Conservation (phyloP, 1,140 invertebrate genomes). For the Sweltsa coloradensis region DNA sequence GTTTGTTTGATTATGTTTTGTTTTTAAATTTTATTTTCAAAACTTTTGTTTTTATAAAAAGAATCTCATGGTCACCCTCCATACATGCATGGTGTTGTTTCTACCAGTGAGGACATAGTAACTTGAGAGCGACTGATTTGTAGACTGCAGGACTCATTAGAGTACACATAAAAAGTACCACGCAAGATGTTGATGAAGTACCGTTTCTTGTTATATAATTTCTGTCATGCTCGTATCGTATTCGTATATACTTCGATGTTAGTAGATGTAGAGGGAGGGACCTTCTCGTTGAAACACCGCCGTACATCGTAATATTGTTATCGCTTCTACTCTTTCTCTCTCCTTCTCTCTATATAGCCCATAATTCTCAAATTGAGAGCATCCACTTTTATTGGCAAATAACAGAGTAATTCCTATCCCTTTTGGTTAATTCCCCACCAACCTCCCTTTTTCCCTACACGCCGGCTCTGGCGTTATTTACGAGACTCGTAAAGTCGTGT, state of each 20-base stretch:
- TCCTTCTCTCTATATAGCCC: not conserved
- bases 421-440: conserved; percentile 6
- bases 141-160: not conserved
- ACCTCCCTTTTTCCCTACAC: not conserved
- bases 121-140: too few species aligned
- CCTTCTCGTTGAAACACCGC: not conserved
- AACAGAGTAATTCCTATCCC: conserved; percentile 11
- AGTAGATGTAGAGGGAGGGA: not conserved
- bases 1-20: too few species aligned
- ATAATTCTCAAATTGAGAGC: conserved; percentile 13
- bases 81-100: too few species aligned
- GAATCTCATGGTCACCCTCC: too few species aligned
- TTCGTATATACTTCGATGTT: not conserved
- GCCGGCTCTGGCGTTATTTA: conserved; percentile 29
- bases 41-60: too few species aligned
- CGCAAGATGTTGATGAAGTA: not conserved
- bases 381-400: conserved; percentile 14
- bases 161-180: not conserved
- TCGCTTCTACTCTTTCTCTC: not conserved
- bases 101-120: too few species aligned
- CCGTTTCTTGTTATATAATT: not conserved
- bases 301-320: not conserved
- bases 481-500: conserved; percentile 37
- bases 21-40: too few species aligned
- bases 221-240: not conserved